Evolutionary conservation across 2,888 invertebrate species (phyloP), one percentile per base, ranked within the genome.

Genomic region (Vanessa cardui): DNA sequence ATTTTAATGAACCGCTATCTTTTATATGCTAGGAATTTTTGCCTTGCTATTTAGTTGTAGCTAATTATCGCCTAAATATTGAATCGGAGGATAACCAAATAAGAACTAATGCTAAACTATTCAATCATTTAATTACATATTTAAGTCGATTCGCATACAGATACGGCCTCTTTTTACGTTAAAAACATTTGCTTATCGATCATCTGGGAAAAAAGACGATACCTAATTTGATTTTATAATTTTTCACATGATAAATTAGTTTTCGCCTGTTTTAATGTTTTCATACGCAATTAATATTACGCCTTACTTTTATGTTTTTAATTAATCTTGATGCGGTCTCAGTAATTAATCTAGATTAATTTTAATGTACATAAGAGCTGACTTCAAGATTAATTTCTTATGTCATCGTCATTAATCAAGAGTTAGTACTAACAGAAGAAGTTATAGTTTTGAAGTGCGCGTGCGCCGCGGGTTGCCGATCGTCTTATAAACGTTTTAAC

Each of bases 321-420:
- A 65, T 65, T 65, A 65, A 65, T 65, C 65, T 65, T 45, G n/a
- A 50, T 9, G 56, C 56, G n/a, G 33, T 26, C 50, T 52, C 64
- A 18, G 60, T 65, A 65, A 65, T 65, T 52, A 54, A 65, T 60
- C 54, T 60, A 65, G 60, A 65, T 60, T 65, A 54, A 60, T 65
- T 65, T 60, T 33, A 65, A 65, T 65, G 60, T 60, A 60, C 59
- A 65, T 45, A 60, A 65, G 60, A 65, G 60, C 52, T 60, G 65
- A 65, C 65, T 59, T 52, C n/a, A 59, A 46, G 65, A 65, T 65
- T 65, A 54, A 65, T 65, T 33, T 44, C 26, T 52, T 54, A 59
- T 46, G 65, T 60, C 60, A 54, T 60, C 20, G 44, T 45, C 60
- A 60, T 65, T 65, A 20, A 65, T 65, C 65, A 60, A 33, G 49